Conservation (phyloP, 1,140 invertebrate species). For the Mamestra configurata region DNA sequence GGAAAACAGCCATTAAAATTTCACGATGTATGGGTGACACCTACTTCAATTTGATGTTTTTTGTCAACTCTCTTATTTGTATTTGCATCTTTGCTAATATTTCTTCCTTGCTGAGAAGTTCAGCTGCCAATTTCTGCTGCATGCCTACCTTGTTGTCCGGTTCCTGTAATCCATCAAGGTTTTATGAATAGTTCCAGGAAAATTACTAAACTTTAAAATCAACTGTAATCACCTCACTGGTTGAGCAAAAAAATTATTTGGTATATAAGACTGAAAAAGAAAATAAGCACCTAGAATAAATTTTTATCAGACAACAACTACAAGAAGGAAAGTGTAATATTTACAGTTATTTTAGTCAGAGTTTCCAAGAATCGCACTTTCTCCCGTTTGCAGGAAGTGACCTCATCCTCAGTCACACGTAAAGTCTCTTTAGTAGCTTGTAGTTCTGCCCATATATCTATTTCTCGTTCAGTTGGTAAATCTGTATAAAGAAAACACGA, state of each 20-base stretch:
- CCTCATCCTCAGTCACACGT: slow-evolving; percentile 78
- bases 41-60: slow-evolving; percentile 82
- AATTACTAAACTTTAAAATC: slow-evolving; percentile 20
- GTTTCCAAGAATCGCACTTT: slow-evolving; percentile 83
- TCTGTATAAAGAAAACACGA: slow-evolving; percentile 67
- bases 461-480: slow-evolving; percentile 80
- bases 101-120: slow-evolving; percentile 81
- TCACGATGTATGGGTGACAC: too few relatives aligned
- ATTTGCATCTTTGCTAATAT: slow-evolving; percentile 80
- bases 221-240: slow-evolving; percentile 60
- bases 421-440: slow-evolving; percentile 82
- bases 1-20: too few relatives aligned
- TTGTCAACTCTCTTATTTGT: slow-evolving; percentile 79
- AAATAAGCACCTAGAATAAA: slow-evolving; percentile 49
- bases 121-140: slow-evolving; percentile 81
- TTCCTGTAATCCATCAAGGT: slow-evolving; percentile 68
- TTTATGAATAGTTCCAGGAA: not conserved
- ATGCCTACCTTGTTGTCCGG: slow-evolving; percentile 79
- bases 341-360: slow-evolving; percentile 81
- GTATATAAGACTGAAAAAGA: slow-evolving; percentile 74
- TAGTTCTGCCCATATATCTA: slow-evolving; percentile 81
- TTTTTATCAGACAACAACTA: slow-evolving; percentile 8
- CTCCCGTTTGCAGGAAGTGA: slow-evolving; percentile 77
- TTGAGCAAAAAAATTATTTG: slow-evolving; percentile 67
- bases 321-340: slow-evolving; percentile 48